Evolutionary conservation across 2,888 invertebrate species (phyloP), one percentile per base, ranked within the genome.

Genomic region (Eubasilissa splendida): DNA sequence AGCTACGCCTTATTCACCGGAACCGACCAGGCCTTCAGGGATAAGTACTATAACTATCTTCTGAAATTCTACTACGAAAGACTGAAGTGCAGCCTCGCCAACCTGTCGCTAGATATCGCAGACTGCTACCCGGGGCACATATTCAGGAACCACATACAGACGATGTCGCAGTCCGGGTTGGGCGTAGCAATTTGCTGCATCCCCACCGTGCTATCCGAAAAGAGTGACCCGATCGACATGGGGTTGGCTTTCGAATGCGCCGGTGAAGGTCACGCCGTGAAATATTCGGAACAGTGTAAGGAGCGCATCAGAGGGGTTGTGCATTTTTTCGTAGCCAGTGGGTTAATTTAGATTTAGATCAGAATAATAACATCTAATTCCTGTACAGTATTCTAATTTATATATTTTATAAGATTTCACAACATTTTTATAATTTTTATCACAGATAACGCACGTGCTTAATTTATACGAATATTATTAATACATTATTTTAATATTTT

Each of bases 81-180:
- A 9, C 22, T 60, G 22, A 60, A n/a, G n/a, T 9, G 8, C 60
- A 60, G 60, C 14, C 60, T 60, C n/a, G 9, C 2, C 60, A 60
- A 60, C n/a, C 60, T 60, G 8, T n/a, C 14, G 22, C 22, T 60
- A 22, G 60, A 60, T 14, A 7, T 22, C 4, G 22, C n/a, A 22
- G 75, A 58, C 8, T 31, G 31, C 14, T 75, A 75, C 42, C 75
- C 75, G 12, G 75, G 58, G 7, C 10, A 58, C 10, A 59, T 75
- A 22, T 75, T 22, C 59, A 56, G 75, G 33, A 59, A 75, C 58
- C 75, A 75, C 59, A 31, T 75, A 10, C 58, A 58, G 22, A 75
- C 14, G 22, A 10, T 58, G 31, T 59, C 59, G 59, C 54, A 10
- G 12, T 59, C 12, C 14, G 75, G 75, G 4, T 14, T 75, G 22